phyloP scores from a whole-genome alignment of 2,113 vertebrate species.

The Aviceda subcristata region DNA sequence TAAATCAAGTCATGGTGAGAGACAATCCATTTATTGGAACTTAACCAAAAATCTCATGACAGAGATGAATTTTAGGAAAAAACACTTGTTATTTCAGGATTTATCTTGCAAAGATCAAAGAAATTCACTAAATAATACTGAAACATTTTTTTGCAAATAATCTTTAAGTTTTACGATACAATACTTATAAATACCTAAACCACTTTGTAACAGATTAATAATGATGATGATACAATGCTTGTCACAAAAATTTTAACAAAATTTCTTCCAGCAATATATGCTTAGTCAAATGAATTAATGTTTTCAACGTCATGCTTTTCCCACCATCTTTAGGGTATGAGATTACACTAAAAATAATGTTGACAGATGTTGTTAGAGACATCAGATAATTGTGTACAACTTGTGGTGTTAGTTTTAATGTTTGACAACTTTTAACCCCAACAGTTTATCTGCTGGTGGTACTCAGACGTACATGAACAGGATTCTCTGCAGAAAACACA shows the following conservation, averaged over 20 bases:
- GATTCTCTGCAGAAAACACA: neutral
- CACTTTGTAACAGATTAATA: neutral
- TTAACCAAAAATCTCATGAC: neutral
- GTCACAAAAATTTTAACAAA: neutral
- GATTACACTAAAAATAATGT: neutral
- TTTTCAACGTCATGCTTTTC: neutral
- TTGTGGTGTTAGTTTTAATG: neutral
- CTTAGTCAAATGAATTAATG: neutral
- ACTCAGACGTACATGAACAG: neutral
- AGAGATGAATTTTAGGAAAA: neutral
- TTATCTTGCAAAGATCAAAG: neutral
- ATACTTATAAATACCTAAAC: neutral
- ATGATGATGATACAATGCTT: neutral
- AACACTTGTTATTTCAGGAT: neutral
- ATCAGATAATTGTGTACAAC: neutral
- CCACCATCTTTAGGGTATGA: neutral
- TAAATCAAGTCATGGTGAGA: neutral
- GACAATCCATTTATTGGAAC: neutral
- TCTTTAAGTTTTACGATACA: neutral
- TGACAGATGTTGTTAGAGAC: neutral
- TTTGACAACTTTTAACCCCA: neutral
- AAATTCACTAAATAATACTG: neutral
- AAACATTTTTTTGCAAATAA: rapidly evolving
- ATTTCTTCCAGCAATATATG: neutral
- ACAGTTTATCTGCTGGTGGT: neutral